Evolutionary conservation across 1,140 invertebrate genomes (phyloP).

Genomic region (Neomicropteryx cornuta): DNA sequence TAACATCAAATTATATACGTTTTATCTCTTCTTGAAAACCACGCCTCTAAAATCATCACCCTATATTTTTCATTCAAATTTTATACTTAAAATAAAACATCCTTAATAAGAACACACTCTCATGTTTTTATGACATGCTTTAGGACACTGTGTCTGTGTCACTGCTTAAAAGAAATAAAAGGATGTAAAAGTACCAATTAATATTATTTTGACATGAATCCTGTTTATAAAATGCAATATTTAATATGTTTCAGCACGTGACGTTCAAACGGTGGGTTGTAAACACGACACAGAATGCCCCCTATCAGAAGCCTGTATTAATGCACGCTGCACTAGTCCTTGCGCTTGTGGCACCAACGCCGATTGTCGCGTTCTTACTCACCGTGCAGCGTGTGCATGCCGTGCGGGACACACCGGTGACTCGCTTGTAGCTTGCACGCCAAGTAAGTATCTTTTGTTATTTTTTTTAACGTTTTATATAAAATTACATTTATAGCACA

Average conservation of each 20-base stretch:
- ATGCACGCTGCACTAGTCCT: conserved; percentile 64
- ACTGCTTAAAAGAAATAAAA: too few relatives aligned
- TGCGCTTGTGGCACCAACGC: conserved; percentile 77
- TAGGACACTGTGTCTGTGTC: too few relatives aligned
- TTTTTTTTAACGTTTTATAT: background rate
- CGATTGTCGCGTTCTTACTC: conserved; percentile 65
- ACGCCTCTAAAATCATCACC: too few relatives aligned
- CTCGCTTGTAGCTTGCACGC: conserved; percentile 65
- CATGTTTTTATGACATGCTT: too few relatives aligned
- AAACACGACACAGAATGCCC: conserved; percentile 69
- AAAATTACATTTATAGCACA: conserved; percentile 7
- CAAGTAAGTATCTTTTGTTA: conserved; percentile 40
- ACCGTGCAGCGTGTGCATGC: conserved; percentile 74
- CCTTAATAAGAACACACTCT: too few relatives aligned
- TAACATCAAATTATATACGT: too few relatives aligned
- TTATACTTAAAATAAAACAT: too few relatives aligned
- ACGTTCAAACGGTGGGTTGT: conserved; percentile 53
- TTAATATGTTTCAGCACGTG: conserved; percentile 34
- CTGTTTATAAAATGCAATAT: conserved; percentile 2
- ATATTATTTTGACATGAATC: too few relatives aligned
- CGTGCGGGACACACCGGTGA: conserved; percentile 69
- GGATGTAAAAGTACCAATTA: too few relatives aligned
- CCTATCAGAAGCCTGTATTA: conserved; percentile 67
- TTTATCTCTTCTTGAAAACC: too few relatives aligned
- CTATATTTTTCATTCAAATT: too few relatives aligned